phyloP scores from a whole-genome alignment of 2,888 invertebrate species.

The Latrodectus elegans region DNA sequence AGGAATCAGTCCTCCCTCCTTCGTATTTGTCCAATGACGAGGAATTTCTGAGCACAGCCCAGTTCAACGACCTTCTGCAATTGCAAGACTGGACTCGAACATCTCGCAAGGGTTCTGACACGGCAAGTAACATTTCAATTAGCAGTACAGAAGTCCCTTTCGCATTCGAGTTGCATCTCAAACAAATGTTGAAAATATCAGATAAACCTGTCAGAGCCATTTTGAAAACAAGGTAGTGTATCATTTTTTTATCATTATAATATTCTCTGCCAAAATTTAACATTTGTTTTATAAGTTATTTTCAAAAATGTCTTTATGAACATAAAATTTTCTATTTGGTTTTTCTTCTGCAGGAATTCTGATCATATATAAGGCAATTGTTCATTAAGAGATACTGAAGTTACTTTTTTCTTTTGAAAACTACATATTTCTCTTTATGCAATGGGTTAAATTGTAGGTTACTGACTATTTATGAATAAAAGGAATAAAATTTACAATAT shows the following conservation, averaged over 20 bases:
- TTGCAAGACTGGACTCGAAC: conserved; percentile 63
- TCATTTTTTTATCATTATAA: background rate
- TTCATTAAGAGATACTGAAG: too few relatives aligned
- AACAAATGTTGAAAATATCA: conserved; percentile 77
- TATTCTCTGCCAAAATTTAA: too few relatives aligned
- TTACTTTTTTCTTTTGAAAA: too few relatives aligned
- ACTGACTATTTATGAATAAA: too few relatives aligned
- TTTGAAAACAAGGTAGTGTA: conserved; percentile 32
- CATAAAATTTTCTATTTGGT: too few relatives aligned
- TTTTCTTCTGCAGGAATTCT: too few relatives aligned
- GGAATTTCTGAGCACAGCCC: conserved; percentile 60
- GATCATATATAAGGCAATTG: too few relatives aligned
- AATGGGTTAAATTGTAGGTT: too few relatives aligned
- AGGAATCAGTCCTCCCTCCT: conserved; percentile 23
- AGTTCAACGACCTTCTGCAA: conserved; percentile 61
- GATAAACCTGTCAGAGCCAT: conserved; percentile 77
- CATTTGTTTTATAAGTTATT: too few relatives aligned
- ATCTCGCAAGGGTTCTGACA: conserved; percentile 70
- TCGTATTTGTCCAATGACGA: conserved; percentile 59
- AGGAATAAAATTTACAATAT: too few relatives aligned
- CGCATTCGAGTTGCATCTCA: conserved; percentile 74
- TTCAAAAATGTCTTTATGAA: too few relatives aligned
- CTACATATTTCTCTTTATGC: too few relatives aligned
- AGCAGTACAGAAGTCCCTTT: conserved; percentile 73
- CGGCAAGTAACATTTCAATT: conserved; percentile 72